phyloP scores from a whole-genome alignment of 2,113 vertebrate species.

The Leptocoma aspasia region DNA sequence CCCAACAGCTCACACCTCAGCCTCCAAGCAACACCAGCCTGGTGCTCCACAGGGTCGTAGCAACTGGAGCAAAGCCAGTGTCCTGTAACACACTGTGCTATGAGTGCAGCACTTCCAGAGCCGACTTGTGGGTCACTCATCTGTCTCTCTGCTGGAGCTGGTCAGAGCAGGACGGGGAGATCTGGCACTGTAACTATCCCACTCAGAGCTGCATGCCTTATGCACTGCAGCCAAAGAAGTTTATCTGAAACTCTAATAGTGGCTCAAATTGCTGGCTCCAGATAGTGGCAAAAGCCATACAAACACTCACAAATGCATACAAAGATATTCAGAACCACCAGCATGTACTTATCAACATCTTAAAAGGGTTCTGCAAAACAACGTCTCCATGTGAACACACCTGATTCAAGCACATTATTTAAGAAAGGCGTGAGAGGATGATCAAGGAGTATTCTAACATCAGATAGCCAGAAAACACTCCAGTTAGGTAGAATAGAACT shows the following conservation, averaged over 20 bases:
- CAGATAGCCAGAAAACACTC: neutral
- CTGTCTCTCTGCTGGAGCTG: neutral
- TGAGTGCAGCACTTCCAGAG: neutral
- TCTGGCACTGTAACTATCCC: neutral
- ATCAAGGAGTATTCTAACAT: neutral
- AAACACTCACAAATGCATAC: neutral
- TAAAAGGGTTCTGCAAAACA: neutral
- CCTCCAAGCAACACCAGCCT: rapidly evolving
- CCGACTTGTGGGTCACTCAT: neutral
- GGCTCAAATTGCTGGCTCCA: neutral
- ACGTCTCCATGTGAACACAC: rapidly evolving
- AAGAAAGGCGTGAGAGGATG: neutral
- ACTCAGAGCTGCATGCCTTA: neutral
- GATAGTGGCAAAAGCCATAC: neutral
- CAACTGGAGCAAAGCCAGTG: neutral
- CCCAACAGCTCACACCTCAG: neutral
- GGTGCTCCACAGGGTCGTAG: rapidly evolving
- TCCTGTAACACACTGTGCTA: rapidly evolving
- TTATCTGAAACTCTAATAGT: neutral
- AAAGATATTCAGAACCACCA: neutral
- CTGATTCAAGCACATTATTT: neutral
- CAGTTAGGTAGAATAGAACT: neutral
- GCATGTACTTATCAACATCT: neutral
- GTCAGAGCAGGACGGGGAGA: neutral
- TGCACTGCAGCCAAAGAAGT: neutral